Evolutionary conservation across 2,797 vertebrate species (phyloP).

Genomic region (Novumbra hubbsi): DNA sequence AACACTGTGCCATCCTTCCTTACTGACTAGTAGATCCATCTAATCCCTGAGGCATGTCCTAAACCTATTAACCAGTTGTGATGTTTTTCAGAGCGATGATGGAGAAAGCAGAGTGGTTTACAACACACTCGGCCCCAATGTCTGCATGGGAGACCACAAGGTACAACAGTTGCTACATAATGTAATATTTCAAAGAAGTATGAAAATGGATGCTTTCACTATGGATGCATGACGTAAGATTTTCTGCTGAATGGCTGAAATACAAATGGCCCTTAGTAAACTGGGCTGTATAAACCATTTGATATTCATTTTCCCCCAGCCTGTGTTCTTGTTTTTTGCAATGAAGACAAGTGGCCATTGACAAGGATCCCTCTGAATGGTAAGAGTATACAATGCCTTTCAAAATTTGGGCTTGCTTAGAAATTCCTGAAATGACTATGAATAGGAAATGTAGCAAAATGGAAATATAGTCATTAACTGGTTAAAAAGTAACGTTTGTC

Average conservation of each 20-base stretch:
- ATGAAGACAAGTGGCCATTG: constrained; percentile 70
- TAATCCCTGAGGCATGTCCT: not conserved
- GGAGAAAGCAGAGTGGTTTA: constrained; percentile 62
- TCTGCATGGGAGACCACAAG: constrained; percentile 88
- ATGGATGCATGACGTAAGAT: no score
- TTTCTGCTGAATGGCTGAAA: no score
- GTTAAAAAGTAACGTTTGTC: no score
- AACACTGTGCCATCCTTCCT: not conserved
- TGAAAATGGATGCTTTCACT: no score
- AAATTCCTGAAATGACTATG: no score
- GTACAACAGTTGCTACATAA: constrained; percentile 44
- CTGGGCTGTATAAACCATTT: not conserved
- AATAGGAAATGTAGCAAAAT: no score
- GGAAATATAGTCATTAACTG: no score
- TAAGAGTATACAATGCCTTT: constrained; percentile 33
- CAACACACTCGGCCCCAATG: constrained; percentile 74
- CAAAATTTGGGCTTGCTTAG: no score
- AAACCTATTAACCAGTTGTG: not conserved
- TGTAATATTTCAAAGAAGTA: no score
- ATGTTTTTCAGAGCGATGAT: constrained; percentile 58
- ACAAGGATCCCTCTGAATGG: constrained; percentile 53
- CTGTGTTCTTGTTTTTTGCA: constrained; percentile 76
- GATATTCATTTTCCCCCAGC: constrained; percentile 53
- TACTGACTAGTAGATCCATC: not conserved
- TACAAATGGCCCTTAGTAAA: not conserved